Conservation (phyloP, 2,797 vertebrate species). For the Antennarius maculatus region DNA sequence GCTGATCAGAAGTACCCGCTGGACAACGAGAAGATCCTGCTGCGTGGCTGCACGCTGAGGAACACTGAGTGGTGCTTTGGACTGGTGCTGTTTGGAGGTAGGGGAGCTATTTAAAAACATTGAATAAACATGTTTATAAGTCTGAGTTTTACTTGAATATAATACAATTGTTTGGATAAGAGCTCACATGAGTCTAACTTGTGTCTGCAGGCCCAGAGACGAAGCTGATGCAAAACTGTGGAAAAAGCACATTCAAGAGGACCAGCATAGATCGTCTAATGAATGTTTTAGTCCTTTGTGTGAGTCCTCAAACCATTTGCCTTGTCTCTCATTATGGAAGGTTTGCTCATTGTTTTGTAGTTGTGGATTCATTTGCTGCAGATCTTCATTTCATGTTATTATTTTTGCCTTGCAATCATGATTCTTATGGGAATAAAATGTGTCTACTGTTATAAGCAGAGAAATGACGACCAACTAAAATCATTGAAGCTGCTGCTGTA, state of each 20-base stretch:
- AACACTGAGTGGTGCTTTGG: slow-evolving; percentile 98
- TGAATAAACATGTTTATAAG: not conserved
- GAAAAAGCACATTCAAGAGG: slow-evolving; percentile 90
- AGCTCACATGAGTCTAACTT: not conserved
- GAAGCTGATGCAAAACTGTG: slow-evolving; percentile 97
- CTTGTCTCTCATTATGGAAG: not conserved
- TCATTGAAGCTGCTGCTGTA: too few relatives aligned
- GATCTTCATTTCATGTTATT: too few relatives aligned
- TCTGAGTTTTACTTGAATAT: too few relatives aligned
- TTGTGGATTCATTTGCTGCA: too few relatives aligned
- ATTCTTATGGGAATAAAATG: too few relatives aligned
- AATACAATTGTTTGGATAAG: not conserved
- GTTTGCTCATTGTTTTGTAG: not conserved
- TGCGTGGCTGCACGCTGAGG: slow-evolving; percentile 92
- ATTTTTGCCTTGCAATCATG: too few relatives aligned
- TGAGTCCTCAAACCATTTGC: slow-evolving; percentile 72
- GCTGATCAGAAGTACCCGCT: slow-evolving; percentile 84
- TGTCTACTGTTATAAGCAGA: too few relatives aligned
- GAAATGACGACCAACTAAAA: too few relatives aligned
- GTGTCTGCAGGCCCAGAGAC: slow-evolving; percentile 90
- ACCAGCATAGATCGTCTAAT: slow-evolving; percentile 93
- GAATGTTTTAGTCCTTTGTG: slow-evolving; percentile 92
- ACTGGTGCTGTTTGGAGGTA: slow-evolving; percentile 93
- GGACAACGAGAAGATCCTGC: slow-evolving; percentile 90
- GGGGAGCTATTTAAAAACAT: not conserved